Evolutionary conservation across 2,888 invertebrate genomes (phyloP).

Genomic region (Pycnomerus fuliginosus): DNA sequence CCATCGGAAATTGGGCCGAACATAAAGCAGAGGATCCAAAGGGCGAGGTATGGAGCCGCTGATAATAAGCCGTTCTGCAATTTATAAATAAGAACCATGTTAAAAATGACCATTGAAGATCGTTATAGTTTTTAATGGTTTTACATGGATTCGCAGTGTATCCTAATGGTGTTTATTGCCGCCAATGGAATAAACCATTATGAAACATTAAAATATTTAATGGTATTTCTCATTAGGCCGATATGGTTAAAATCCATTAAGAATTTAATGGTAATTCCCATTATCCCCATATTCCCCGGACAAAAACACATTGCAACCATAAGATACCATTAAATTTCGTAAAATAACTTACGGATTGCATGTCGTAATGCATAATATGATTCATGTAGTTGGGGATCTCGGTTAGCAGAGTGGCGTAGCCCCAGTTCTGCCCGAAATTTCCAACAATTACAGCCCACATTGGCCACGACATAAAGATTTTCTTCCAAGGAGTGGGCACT

Average conservation of each 20-base stretch:
- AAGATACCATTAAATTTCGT: background rate
- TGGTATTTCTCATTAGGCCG: no score
- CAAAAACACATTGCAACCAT: background rate
- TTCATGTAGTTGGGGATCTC: conserved; percentile 80
- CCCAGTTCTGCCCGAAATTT: conserved; percentile 72
- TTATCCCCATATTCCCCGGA: no score
- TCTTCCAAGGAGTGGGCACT: conserved; percentile 67
- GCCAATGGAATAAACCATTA: no score
- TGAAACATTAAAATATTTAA: no score
- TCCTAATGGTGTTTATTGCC: no score
- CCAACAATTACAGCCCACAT: conserved; percentile 69
- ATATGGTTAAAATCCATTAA: no score
- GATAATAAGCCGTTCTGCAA: conserved; percentile 66
- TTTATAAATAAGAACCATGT: no score
- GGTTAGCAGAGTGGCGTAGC: conserved; percentile 79
- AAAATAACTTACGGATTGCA: conserved; percentile 59
- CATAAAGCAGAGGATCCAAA: conserved; percentile 69
- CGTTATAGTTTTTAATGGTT: conserved; percentile 1
- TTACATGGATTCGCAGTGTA: no score
- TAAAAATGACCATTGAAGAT: no score
- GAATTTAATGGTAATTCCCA: no score
- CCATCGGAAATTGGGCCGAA: conserved; percentile 66
- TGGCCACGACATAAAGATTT: conserved; percentile 70
- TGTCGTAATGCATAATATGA: conserved; percentile 67
- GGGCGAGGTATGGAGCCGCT: conserved; percentile 68